Evolutionary conservation across 1,140 invertebrate genomes (phyloP).

Genomic region (Drosophila repletoides): DNA sequence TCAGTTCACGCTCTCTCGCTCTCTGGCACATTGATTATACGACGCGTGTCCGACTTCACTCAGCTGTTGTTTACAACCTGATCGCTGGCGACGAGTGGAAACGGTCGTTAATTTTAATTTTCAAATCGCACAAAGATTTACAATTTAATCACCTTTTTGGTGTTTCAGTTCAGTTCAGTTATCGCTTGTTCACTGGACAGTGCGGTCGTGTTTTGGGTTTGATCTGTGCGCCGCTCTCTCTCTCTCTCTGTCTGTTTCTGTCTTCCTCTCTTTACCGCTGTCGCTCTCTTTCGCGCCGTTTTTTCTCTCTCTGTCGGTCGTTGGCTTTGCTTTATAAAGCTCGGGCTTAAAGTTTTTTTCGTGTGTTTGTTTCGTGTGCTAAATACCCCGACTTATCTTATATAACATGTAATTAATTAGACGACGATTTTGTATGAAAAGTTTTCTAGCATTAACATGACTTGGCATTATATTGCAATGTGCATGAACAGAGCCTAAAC

Average conservation of each 20-base stretch:
- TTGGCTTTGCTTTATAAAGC: constrained; percentile 33
- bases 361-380: constrained; percentile 15
- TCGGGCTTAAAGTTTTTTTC: constrained; percentile 19
- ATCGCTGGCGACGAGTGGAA: constrained; percentile 31
- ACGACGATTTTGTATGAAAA: constrained; percentile 35
- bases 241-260: constrained; percentile 8
- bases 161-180: constrained; percentile 62
- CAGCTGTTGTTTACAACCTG: constrained; percentile 70
- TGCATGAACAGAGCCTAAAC: no score
- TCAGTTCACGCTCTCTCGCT: not conserved
- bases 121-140: constrained; percentile 64
- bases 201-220: constrained; percentile 52
- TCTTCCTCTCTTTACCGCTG: not conserved
- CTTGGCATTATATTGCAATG: constrained; percentile 45
- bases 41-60: constrained; percentile 52
- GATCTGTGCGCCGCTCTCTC: constrained; percentile 12
- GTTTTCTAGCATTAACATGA: constrained; percentile 45
- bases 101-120: constrained; percentile 63
- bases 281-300: not conserved
- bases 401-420: constrained; percentile 77
- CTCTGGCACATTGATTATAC: constrained; percentile 38
- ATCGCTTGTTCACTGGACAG: constrained; percentile 64
- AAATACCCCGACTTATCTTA: constrained; percentile 58
- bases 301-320: constrained; percentile 35
- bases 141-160: constrained; percentile 69